These are phyloP conservation scores for Romanogobio albipinnatus DNA, from an alignment of 2,113 vertebrate species.

Conservation along the genomic window DNA sequence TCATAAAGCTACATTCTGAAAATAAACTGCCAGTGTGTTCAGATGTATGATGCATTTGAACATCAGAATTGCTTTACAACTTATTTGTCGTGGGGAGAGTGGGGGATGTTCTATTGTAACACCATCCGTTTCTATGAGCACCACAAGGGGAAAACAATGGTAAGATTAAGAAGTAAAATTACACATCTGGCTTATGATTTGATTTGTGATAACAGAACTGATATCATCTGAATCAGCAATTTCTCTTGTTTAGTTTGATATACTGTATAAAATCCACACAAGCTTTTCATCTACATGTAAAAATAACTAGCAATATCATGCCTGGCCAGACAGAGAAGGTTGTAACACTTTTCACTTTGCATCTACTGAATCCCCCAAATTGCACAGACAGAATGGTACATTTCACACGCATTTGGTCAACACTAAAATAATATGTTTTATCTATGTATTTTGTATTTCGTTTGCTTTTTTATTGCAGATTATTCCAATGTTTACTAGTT, in stretches of 20 bases:
- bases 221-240: not conserved
- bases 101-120: not conserved
- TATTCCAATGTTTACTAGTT: not conserved
- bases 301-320: not conserved
- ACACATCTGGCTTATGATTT: not conserved
- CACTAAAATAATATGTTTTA: not conserved
- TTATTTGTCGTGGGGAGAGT: not conserved
- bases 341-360: not conserved
- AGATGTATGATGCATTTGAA: not conserved
- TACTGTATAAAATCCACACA: not conserved
- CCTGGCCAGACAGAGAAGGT: not conserved
- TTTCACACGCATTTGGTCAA: not conserved
- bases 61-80: not conserved
- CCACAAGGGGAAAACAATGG: not conserved
- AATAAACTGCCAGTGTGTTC: not conserved
- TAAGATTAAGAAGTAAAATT: not conserved
- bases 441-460: not conserved
- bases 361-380: not conserved
- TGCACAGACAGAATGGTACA: not conserved
- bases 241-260: not conserved
- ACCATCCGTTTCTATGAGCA: not conserved
- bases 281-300: not conserved
- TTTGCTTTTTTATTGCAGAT: not conserved
- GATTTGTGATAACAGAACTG: not conserved
- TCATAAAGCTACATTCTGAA: constrained; percentile 64